These are phyloP conservation scores for Zosterops pallidus DNA, from an alignment of 2,113 vertebrate species.

Conservation along the genomic window DNA sequence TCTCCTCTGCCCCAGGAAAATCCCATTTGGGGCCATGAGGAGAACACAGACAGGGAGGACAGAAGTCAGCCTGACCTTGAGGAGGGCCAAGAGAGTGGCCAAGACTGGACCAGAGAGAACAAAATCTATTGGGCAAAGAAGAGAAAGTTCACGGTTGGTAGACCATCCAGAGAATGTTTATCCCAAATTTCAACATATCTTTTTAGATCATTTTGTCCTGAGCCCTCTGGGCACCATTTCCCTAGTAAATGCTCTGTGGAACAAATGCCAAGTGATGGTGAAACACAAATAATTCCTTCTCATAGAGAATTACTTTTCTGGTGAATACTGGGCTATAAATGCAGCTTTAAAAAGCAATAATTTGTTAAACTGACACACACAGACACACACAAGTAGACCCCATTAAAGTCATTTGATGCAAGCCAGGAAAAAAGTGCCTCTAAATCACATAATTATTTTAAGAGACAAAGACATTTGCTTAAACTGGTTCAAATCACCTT, in stretches of 20 bases:
- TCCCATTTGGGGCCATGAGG: not conserved
- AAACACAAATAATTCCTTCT: slow-evolving; percentile 6
- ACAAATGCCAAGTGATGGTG: not conserved
- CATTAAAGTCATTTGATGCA: slow-evolving; percentile 39
- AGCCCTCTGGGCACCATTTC: slow-evolving; percentile 17
- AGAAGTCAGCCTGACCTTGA: not conserved
- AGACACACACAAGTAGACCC: not conserved
- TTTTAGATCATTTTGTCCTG: not conserved
- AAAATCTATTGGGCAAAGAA: not conserved
- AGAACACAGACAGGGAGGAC: not conserved
- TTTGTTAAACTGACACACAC: not conserved
- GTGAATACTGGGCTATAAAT: not conserved
- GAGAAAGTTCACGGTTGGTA: not conserved
- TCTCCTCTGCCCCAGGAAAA: not conserved
- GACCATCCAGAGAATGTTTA: not conserved
- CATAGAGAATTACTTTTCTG: not conserved
- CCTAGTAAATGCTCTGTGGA: not conserved
- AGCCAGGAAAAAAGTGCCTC: not conserved
- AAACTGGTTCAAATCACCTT: slow-evolving; percentile 43
- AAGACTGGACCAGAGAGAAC: not conserved
- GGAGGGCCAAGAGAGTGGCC: not conserved
- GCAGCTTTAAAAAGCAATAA: slow-evolving; percentile 22
- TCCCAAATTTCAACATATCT: not conserved
- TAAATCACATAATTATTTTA: slow-evolving; percentile 65
- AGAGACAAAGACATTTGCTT: slow-evolving; percentile 23